Base-by-base conservation (phyloP, 2,888 invertebrate species). In the Megalurothrips usitatus region DNA sequence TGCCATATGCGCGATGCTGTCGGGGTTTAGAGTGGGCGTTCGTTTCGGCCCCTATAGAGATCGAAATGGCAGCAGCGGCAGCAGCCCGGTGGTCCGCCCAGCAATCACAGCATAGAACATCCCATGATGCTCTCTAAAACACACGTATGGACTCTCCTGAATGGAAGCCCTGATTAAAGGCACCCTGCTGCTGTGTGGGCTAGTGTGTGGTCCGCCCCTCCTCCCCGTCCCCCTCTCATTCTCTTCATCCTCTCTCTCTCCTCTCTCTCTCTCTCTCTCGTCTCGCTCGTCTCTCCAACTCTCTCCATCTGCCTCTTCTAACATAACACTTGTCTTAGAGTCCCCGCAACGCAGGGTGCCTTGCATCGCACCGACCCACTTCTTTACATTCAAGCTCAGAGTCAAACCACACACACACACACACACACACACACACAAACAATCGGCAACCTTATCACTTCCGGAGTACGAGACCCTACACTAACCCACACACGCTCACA, bases 381-480 rank as follows among this genome's bases (percentile, higher is more conserved):
- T 58, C 58, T 19, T 19, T 19, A 58, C 17, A 52, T 52, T 52
- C 52, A 52, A 52, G 19, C 14, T 11, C 58, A 58, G 58, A 19
- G 17, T 58, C n/a, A n/a, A n/a, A n/a, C n/a, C n/a, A n/a, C n/a
- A n/a, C n/a, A 14, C 58, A 19, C 34, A 6, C 14, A 0, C 58
- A 1, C 58, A 1, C 58, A 14, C 58, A 14, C 11, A 58, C 58
- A 58, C 58, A 19, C 11, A 58, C 58, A 58, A 12, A 58, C 58
- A 17, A 4, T 14, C 58, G 9, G 26, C 68, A 26, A 75, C 68
- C 23, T 26, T 75, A 75, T 75, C 68, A 10, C 68, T 75, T 75
- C 68, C 68, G 68, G 68, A 75, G 68, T 75, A 23, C 11, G 68
- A 12, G 68, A 75, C 68, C 68, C 68, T 75, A 23, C 26, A 26